Percentiles rank a stretch among this genome's conserved stretches.
phyloP scores from a whole-genome alignment of 2,113 vertebrate genomes.

The Pollachius pollachius region DNA sequence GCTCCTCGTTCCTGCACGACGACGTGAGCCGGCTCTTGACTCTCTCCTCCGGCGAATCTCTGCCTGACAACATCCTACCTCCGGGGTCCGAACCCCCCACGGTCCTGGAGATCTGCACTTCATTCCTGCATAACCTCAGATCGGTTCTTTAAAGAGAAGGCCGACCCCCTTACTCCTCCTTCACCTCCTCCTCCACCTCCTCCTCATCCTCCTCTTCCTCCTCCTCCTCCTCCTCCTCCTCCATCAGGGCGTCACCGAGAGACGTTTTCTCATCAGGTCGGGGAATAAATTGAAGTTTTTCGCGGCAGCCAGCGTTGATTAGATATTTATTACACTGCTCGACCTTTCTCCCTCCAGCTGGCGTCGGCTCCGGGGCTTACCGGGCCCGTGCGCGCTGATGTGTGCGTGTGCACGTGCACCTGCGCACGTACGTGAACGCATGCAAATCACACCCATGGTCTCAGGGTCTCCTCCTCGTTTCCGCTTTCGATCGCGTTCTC shows the following conservation, averaged over 20 bases:
- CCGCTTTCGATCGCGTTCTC: too few species aligned
- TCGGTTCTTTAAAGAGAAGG: conserved; percentile 49
- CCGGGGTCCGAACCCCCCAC: conserved; percentile 30
- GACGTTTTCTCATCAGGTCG: conserved; percentile 70
- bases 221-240: not conserved
- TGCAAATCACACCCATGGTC: conserved; percentile 3
- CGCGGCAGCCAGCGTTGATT: conserved; percentile 75
- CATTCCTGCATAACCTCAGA: conserved; percentile 37
- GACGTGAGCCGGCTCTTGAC: too few species aligned
- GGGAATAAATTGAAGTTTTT: conserved; percentile 75
- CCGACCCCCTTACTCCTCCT: too few species aligned
- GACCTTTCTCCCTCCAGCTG: conserved; percentile 72
- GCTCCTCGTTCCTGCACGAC: too few species aligned
- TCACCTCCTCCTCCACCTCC: too few species aligned
- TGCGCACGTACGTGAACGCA: conserved; percentile 22
- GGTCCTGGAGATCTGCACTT: not conserved
- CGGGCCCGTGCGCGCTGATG: conserved; percentile 47
- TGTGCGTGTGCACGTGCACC: not conserved
- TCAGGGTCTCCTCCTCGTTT: too few species aligned
- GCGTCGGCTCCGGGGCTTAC: conserved; percentile 68
- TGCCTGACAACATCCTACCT: not conserved
- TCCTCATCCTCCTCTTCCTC: not conserved
- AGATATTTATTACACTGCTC: conserved; percentile 75
- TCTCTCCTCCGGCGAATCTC: too few species aligned
- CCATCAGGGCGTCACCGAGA: conserved; percentile 53